phyloP scores from a whole-genome alignment of 1,140 invertebrate genomes.

The Drosophila sp. region DNA sequence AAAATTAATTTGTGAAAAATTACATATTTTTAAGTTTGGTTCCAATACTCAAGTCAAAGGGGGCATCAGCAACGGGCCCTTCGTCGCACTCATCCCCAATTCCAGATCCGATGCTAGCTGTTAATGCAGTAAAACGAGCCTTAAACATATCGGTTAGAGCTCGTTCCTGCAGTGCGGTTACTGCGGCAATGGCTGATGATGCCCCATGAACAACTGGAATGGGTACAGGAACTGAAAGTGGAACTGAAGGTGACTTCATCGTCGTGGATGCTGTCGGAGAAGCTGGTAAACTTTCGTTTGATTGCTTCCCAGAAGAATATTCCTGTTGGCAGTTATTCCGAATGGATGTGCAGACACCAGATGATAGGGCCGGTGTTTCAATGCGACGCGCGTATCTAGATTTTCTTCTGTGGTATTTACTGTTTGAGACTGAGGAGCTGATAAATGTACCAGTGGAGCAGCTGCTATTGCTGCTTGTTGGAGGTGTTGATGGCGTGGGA shows the following conservation, averaged over 20 bases:
- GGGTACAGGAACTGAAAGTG: constrained; percentile 2
- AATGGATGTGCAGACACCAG: background rate
- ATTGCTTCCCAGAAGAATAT: constrained; percentile 6
- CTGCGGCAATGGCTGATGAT: constrained; percentile 33
- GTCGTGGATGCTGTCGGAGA: background rate
- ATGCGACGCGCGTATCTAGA: constrained; percentile 48
- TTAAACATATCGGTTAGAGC: constrained; percentile 65
- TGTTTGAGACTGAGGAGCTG: constrained; percentile 10
- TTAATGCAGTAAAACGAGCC: constrained; percentile 53
- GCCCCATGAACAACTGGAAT: constrained; percentile 6
- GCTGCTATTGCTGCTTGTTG: constrained; percentile 56
- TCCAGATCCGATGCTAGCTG: constrained; percentile 29
- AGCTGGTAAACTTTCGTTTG: constrained; percentile 19
- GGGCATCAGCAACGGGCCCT: constrained; percentile 50
- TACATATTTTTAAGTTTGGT: constrained; percentile 70
- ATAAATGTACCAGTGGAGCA: constrained; percentile 37
- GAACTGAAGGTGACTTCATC: constrained; percentile 14
- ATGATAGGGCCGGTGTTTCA: constrained; percentile 33
- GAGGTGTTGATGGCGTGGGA: constrained; percentile 39
- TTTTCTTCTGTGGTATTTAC: constrained; percentile 55
- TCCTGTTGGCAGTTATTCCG: constrained; percentile 13
- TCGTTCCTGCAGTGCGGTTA: constrained; percentile 50
- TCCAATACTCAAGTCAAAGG: constrained; percentile 76
- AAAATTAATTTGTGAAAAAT: constrained; percentile 18
- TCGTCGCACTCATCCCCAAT: constrained; percentile 27